Evolutionary conservation across 2,888 invertebrate genomes (phyloP).

Genomic region (Zootermopsis nevadensis): DNA sequence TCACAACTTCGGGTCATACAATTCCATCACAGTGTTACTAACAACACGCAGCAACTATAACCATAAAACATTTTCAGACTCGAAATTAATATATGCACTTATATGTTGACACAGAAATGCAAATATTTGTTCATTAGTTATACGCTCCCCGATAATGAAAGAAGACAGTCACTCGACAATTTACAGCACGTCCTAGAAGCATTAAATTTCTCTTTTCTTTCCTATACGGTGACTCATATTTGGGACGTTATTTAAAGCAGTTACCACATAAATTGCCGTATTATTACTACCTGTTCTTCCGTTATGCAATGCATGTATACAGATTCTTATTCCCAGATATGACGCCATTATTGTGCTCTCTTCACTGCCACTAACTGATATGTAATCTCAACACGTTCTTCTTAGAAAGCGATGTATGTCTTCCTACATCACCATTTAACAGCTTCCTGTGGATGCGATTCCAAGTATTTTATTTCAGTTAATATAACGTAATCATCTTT

Average conservation of each 20-base stretch:
- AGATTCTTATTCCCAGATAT: neutral
- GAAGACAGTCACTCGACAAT: neutral
- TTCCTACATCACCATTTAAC: neutral
- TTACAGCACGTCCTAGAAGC: neutral
- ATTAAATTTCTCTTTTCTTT: neutral
- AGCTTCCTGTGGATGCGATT: neutral
- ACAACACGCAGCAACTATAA: too few relatives aligned
- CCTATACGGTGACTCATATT: neutral
- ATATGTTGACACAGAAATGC: neutral
- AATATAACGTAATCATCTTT: neutral
- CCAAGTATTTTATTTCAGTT: neutral
- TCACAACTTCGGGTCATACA: too few relatives aligned
- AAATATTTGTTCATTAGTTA: neutral
- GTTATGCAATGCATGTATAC: neutral
- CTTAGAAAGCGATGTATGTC: neutral
- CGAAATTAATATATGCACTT: neutral
- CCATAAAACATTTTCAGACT: neutral
- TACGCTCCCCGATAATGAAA: neutral
- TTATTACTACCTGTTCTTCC: neutral
- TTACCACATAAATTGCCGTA: neutral
- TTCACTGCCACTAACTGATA: neutral
- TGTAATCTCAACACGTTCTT: neutral
- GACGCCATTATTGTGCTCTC: neutral
- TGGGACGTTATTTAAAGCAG: neutral
- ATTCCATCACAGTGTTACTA: too few relatives aligned